These are phyloP conservation scores for Papilio machaon DNA, from an alignment of 1,140 invertebrate species.

Conservation along the genomic window DNA sequence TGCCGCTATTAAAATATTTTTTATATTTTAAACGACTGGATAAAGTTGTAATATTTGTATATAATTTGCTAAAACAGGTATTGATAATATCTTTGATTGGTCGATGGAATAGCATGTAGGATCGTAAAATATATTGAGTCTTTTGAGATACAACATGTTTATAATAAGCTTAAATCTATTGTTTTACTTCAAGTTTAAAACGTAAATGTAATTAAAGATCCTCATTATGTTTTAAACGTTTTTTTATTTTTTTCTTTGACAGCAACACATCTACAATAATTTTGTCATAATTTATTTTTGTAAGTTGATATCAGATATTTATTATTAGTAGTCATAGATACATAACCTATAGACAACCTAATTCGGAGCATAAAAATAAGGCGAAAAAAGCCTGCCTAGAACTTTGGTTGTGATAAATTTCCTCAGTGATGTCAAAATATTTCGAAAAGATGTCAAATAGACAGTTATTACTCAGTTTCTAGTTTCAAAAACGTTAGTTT, in stretches of 20 bases:
- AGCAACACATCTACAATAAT: neutral
- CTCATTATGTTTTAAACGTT: neutral
- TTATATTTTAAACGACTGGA: neutral
- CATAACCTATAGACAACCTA: too few species aligned
- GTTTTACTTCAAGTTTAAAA: neutral
- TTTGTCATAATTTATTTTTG: neutral
- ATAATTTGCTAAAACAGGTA: neutral
- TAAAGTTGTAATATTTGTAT: neutral
- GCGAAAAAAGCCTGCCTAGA: too few species aligned
- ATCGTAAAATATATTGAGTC: neutral
- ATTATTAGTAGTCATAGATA: too few species aligned
- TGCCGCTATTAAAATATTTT: neutral
- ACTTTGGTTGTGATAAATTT: too few species aligned
- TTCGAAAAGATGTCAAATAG: too few species aligned
- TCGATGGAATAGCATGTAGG: neutral
- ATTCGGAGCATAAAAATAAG: too few species aligned
- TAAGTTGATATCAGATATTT: too few species aligned
- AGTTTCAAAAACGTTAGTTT: too few species aligned
- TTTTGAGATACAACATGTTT: neutral
- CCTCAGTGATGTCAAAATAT: too few species aligned
- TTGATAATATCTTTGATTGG: neutral
- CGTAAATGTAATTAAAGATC: neutral
- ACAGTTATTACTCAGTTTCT: too few species aligned
- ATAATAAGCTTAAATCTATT: neutral
- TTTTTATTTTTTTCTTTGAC: neutral